Evolutionary conservation across 2,113 vertebrate species (phyloP).

Genomic region (Mustela nigripes): DNA sequence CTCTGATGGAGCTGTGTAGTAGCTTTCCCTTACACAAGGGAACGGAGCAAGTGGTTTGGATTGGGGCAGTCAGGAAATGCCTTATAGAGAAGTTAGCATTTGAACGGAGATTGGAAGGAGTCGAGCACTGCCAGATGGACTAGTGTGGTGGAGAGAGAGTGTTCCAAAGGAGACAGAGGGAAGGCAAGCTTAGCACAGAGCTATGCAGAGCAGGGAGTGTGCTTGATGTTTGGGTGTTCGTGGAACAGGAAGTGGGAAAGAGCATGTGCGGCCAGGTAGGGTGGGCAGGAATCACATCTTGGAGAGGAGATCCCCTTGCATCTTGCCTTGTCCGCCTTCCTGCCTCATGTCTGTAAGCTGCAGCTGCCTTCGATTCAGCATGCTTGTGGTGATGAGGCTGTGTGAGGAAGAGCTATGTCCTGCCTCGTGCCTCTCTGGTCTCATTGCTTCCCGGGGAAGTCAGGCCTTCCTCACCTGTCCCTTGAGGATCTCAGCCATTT

Average conservation of each 20-base stretch:
- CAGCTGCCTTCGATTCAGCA: neutral
- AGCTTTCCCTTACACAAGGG: neutral
- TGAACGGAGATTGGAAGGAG: neutral
- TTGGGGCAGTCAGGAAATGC: neutral
- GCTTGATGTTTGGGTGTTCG: too few species aligned
- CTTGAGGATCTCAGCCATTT: neutral
- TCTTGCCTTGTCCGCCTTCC: neutral
- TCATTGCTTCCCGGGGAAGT: neutral
- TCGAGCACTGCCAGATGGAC: neutral
- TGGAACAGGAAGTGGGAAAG: neutral
- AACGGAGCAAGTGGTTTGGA: neutral
- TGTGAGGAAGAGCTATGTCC: neutral
- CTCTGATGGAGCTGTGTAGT: neutral
- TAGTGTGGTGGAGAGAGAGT: neutral
- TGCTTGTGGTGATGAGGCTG: rapidly evolving
- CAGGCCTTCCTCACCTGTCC: neutral
- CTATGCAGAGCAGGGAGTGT: rapidly evolving
- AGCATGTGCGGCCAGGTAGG: neutral
- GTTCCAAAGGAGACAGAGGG: neutral
- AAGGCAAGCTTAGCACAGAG: too few species aligned
- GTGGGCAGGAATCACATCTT: neutral
- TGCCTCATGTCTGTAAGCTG: neutral
- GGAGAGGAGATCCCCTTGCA: neutral
- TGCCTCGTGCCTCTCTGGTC: neutral
- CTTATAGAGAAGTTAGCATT: neutral